Base-by-base conservation (phyloP, 2,888 invertebrate genomes). In the Salpingus planirostris region DNA sequence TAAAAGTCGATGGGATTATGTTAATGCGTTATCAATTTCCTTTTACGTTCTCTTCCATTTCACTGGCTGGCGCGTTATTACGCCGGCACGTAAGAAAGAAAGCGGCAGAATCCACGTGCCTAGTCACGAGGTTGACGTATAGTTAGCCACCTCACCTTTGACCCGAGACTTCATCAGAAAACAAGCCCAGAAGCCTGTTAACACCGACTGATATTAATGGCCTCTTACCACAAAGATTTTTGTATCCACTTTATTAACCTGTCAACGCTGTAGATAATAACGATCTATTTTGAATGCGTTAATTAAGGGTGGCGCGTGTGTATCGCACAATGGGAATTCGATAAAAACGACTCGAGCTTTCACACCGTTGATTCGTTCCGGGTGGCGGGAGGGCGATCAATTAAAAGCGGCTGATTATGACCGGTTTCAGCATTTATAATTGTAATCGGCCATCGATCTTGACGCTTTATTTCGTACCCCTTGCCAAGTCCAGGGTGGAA, bases 221-320 rank as follows among this genome's bases (percentile, higher is more conserved):
- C 32, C 25, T 27, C 31, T 28, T 28, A 33, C 34, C 29, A n/a
- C n/a, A 27, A 30, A 36, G 44, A 40, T 42, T 44, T 44, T 44
- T 44, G 42, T 42, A 36, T 23, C 30, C 40, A 40, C 38, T 42
- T 39, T 44, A 40, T 44, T 36, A 40, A 26, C 26, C 33, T 42
- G 44, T 44, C 44, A 44, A 32, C 42, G 32, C 21, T 21, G 14
- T 27, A 36, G 42, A 44, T 44, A 44, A 44, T 40, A 25, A 21
- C 31, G 36, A 39, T 38, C 38, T 36, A 42, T 44, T 33, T 33
- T n/a, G n/a, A 13, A 27, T 18, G 8, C 8, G 8, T 8, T 7
- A 18, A 18, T 18, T 18, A 18, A 18, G 6, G 6, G 8, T 8
- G 18, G 18, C 18, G 18, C 18, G 18, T 6, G 8, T 18, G 18